Evolutionary conservation across 2,888 invertebrate species (phyloP).

Genomic region (Callimorpha dominula): DNA sequence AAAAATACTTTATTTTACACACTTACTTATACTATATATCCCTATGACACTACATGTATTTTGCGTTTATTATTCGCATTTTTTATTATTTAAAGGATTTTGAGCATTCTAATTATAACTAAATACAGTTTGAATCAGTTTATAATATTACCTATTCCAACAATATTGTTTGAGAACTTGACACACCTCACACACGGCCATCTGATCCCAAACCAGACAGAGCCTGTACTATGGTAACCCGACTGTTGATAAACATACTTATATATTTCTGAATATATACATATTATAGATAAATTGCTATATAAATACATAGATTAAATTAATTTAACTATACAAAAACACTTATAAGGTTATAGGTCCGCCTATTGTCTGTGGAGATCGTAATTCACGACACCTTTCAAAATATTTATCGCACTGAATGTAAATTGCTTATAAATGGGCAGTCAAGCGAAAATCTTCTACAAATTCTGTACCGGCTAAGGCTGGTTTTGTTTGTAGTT

Average conservation of each 20-base stretch:
- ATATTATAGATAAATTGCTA: too few relatives aligned
- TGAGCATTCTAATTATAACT: neutral
- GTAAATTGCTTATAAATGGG: conserved; percentile 12
- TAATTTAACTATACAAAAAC: neutral
- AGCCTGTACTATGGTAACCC: too few relatives aligned
- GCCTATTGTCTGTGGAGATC: neutral
- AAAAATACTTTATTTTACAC: too few relatives aligned
- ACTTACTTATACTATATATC: too few relatives aligned
- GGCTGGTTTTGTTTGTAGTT: neutral
- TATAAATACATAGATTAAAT: too few relatives aligned
- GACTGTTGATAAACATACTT: too few relatives aligned
- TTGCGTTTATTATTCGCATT: too few relatives aligned
- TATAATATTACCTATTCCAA: neutral
- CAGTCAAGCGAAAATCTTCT: neutral
- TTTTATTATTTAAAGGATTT: neutral
- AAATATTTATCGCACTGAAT: conserved; percentile 18
- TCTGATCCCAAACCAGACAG: too few relatives aligned
- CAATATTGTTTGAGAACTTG: too few relatives aligned
- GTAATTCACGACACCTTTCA: conserved; percentile 3
- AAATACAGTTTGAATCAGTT: neutral
- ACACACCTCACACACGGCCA: too few relatives aligned
- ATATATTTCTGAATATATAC: neutral
- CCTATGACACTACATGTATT: too few relatives aligned
- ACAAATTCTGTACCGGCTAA: conserved; percentile 7
- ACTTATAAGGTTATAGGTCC: neutral